Percentiles rank a stretch among this genome's conserved stretches.
phyloP scores from a whole-genome alignment of 2,888 invertebrate species.

The Cantharis lateralis region DNA sequence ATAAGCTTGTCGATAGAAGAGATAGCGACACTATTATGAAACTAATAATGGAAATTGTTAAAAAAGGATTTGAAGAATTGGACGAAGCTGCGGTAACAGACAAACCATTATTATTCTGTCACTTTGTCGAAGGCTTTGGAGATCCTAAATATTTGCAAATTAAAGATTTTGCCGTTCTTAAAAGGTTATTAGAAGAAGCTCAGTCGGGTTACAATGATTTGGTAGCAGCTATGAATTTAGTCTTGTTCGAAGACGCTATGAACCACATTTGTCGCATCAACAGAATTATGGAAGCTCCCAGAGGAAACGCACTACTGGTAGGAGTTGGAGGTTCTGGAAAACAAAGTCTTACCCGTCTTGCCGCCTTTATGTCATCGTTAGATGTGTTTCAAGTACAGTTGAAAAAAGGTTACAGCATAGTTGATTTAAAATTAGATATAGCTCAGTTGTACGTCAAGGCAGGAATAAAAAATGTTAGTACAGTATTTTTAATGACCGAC shows the following conservation, averaged over 20 bases:
- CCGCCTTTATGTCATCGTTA: constrained; percentile 86
- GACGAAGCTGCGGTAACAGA: constrained; percentile 74
- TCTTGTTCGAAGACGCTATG: constrained; percentile 95
- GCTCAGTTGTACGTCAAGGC: constrained; percentile 83
- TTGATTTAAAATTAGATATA: constrained; percentile 76
- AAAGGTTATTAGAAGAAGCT: constrained; percentile 77
- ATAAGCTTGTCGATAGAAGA: constrained; percentile 82
- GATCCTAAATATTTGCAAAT: constrained; percentile 90
- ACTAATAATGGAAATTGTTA: constrained; percentile 73
- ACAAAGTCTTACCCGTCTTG: constrained; percentile 85
- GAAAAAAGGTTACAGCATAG: constrained; percentile 84
- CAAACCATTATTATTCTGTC: constrained; percentile 85
- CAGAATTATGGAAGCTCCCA: constrained; percentile 87
- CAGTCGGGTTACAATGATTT: constrained; percentile 82
- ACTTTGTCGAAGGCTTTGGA: constrained; percentile 89
- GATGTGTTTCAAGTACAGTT: constrained; percentile 94
- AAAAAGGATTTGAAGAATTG: constrained; percentile 75
- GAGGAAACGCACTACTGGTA: constrained; percentile 89
- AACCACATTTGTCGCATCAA: constrained; percentile 90
- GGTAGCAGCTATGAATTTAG: constrained; percentile 89
- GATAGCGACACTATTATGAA: constrained; percentile 78
- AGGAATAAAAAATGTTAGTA: constrained; percentile 79
- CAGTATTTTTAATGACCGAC: constrained; percentile 91
- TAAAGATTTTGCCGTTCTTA: constrained; percentile 70
- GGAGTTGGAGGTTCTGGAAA: constrained; percentile 96